A percentile compares a stretch with the other conserved stretches of the same genome.
Conservation (phyloP, 2,888 invertebrate genomes). For the Aspidapion aeneum region DNA sequence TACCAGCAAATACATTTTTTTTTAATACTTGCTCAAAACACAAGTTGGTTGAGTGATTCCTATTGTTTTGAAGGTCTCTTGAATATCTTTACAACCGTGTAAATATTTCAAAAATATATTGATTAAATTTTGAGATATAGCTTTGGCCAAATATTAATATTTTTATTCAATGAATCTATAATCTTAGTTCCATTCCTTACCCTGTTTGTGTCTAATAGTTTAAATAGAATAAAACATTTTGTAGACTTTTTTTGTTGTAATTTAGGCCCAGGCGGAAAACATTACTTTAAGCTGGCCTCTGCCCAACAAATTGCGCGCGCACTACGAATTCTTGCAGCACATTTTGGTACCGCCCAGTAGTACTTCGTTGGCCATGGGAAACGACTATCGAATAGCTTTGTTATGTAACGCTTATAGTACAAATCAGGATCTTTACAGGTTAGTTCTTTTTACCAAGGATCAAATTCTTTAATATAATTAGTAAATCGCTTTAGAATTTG, state of each 20-base stretch:
- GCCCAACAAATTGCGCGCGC: constrained; percentile 41
- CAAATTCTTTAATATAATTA: background rate
- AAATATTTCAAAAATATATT: too few species aligned
- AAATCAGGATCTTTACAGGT: constrained; percentile 74
- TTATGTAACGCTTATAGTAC: constrained; percentile 95
- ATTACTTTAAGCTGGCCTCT: constrained; percentile 53
- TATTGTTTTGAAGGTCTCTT: too few species aligned
- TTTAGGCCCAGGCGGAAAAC: constrained; percentile 74
- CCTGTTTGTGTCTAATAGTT: too few species aligned
- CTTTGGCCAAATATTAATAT: too few species aligned
- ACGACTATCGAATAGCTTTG: constrained; percentile 87
- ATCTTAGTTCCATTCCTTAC: too few species aligned
- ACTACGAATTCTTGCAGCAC: constrained; percentile 78
- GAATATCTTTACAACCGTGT: too few species aligned
- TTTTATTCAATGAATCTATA: too few species aligned
- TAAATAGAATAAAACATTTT: too few species aligned
- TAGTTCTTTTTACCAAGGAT: constrained; percentile 3
- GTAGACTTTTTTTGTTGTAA: background rate
- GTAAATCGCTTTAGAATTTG: background rate
- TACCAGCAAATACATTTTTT: too few species aligned
- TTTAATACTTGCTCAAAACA: too few species aligned
- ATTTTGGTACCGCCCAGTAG: constrained; percentile 72
- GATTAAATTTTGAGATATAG: too few species aligned
- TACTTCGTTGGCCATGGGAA: constrained; percentile 68
- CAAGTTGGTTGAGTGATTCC: too few species aligned